Base-by-base conservation (phyloP, 2,113 vertebrate genomes). In the Phylloscopus trochilus region DNA sequence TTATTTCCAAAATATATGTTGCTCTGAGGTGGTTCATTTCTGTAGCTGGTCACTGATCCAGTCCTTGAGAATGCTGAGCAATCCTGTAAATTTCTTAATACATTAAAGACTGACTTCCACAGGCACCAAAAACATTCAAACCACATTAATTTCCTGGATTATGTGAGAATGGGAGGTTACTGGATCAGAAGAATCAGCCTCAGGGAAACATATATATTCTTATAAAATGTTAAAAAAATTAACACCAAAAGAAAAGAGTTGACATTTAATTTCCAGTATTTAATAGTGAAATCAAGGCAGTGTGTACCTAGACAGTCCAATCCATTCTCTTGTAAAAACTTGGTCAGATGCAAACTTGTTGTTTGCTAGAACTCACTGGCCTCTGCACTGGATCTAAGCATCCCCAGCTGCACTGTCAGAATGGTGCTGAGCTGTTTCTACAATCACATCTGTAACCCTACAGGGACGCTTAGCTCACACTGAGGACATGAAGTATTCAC, bases 141-240 rank as follows among this genome's bases (percentile, higher is more conserved):
- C 4, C 35, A 74, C 6, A 64, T n/a, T 62, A 47, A 79, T 75
- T 64, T 80, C 43, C 47, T 63, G 39, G 21, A 66, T 43, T 49
- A 30, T 37, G 12, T 44, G n/a, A 44, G 47, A 95, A 52, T 11
- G 7, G 9, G 19, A 91, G 6, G 28, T 83, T 83, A 82, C 63
- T 86, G 82, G 72, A 92, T 74, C 94, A 90, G 62, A 79, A 92
- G 46, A 83, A 91, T 55, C 92, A 81, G 72, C 76, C 89, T 95
- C 92, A 92, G 80, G 74, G 80, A 83, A 95, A 37, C 90, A 96
- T 84, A 96, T 66, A 80, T 15, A 33, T 55, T 66, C 51, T 13
- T 63, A 46, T 6, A 87, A 78, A 90, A 78, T 0, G 1, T 23
- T 5, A 9, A 43, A 14, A 30, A 81, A 90, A 46, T 7, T 2